Base-by-base conservation (phyloP, 2,888 invertebrate genomes). In the Ophioninae sp. region DNA sequence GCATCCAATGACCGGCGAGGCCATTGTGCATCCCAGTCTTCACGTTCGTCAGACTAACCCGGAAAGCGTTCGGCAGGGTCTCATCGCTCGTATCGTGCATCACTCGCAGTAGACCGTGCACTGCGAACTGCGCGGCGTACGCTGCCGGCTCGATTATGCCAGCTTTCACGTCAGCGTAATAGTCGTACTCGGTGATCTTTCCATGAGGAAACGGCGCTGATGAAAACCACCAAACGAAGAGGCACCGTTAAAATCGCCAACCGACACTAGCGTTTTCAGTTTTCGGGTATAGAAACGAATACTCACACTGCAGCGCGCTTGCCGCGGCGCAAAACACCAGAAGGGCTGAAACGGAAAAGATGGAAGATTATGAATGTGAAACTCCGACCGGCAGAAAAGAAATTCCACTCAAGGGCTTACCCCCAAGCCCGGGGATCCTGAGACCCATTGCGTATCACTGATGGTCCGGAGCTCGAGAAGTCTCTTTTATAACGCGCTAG, bases 161-260 rank as follows among this genome's bases (percentile, higher is more conserved):
- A n/a, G 92, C 89, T 81, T 91, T 92, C 37, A 93, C 89, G 69
- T 90, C 88, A n/a, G 91, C 93, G 72, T 90, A 86, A 84, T 93
- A 94, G 56, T 91, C 89, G 88, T 93, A 94, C 64, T 91, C 86
- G 23, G 92, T 75, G 78, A 94, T 94, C 86, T 94, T 93, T 64
- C 93, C 94, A 90, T 93, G 93, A 68, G 95, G 95, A 51, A 91
- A 89, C 51, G 85, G 87, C 6, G 82, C 90, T 90, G 10, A 20
- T 22, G 22, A 17, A 20, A 58, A 69, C 0, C 13, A 59, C 59
- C 68, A 68, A 30, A 69, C 64, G n/a, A 58, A 84, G 39, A 65
- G 9, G 7, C 6, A 20, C 30, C 13, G 20, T 65, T 7, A 39
- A 2, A 65, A 7, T n/a, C n/a, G 65, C 22, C 6, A 2, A 8